A percentile compares a stretch with the other conserved stretches of the same genome.
phyloP scores from a whole-genome alignment of 2,113 vertebrate genomes.

The Drymodes brunneopygia region DNA sequence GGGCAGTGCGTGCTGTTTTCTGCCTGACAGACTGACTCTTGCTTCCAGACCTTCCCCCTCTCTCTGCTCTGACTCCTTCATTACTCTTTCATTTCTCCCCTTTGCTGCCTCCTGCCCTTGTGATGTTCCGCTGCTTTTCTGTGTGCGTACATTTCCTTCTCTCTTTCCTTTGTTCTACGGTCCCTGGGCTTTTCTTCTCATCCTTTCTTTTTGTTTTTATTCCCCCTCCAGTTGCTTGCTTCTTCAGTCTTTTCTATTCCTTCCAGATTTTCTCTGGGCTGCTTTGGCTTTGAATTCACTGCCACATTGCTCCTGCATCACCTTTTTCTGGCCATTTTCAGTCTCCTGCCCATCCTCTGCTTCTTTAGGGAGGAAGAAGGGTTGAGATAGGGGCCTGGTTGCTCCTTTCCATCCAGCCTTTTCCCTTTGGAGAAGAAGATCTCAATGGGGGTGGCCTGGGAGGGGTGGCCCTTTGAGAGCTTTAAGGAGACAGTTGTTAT shows the following conservation, averaged over 20 bases:
- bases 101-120: neutral
- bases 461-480: neutral
- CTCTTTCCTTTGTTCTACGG: conserved; percentile 7
- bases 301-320: neutral
- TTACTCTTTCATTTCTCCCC: neutral
- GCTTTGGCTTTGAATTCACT: neutral
- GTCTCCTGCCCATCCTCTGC: neutral
- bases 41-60: neutral
- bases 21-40: neutral
- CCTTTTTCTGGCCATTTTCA: neutral
- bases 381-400: neutral
- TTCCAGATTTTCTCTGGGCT: neutral
- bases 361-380: neutral
- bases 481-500: neutral
- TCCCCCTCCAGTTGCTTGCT: neutral
- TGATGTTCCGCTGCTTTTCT: neutral
- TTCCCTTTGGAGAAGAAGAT: neutral
- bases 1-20: neutral
- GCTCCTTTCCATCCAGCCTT: neutral
- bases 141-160: neutral
- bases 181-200: neutral
- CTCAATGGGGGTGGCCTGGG: fast-evolving
- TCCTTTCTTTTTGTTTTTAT: neutral
- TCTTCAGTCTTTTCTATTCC: conserved; percentile 1
- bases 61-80: neutral